Conservation (phyloP, 2,888 invertebrate species). For the Tholera decimalis region DNA sequence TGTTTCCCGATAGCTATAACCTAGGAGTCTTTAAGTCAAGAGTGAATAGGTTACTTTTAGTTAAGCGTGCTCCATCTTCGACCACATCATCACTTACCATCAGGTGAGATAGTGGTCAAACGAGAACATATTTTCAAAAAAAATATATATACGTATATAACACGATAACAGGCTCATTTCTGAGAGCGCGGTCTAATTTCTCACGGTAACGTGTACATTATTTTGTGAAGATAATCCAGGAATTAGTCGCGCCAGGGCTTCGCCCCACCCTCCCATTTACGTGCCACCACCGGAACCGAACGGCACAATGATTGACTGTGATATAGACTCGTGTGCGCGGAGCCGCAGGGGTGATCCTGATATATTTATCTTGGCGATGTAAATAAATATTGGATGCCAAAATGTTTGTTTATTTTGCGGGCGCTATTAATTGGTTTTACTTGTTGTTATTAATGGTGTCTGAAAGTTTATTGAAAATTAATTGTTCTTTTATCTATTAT, state of each 20-base stretch:
- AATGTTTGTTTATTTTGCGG: constrained; percentile 50
- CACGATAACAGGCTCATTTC: neutral
- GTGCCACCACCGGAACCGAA: constrained; percentile 77
- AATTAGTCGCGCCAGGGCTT: constrained; percentile 71
- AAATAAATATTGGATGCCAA: constrained; percentile 41
- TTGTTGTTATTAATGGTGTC: constrained; percentile 1
- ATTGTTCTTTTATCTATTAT: neutral
- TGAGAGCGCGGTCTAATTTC: constrained; percentile 58
- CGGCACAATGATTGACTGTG: constrained; percentile 85
- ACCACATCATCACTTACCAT: no score
- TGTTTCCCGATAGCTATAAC: no score
- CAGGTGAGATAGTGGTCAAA: no score
- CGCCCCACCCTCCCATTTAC: constrained; percentile 79
- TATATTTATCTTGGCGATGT: constrained; percentile 34
- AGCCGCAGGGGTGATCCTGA: constrained; percentile 22
- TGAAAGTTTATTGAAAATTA: neutral
- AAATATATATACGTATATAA: no score
- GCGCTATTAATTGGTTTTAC: constrained; percentile 16
- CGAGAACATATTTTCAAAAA: no score
- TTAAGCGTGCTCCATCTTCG: no score
- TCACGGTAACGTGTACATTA: constrained; percentile 72
- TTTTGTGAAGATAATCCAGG: constrained; percentile 69
- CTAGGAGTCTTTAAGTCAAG: no score
- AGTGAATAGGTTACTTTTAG: no score
- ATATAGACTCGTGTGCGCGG: constrained; percentile 67